A percentile compares a stretch with the other conserved stretches of the same genome.
Conservation (phyloP, 2,797 vertebrate species). For the Tauraco hartlaubi region DNA sequence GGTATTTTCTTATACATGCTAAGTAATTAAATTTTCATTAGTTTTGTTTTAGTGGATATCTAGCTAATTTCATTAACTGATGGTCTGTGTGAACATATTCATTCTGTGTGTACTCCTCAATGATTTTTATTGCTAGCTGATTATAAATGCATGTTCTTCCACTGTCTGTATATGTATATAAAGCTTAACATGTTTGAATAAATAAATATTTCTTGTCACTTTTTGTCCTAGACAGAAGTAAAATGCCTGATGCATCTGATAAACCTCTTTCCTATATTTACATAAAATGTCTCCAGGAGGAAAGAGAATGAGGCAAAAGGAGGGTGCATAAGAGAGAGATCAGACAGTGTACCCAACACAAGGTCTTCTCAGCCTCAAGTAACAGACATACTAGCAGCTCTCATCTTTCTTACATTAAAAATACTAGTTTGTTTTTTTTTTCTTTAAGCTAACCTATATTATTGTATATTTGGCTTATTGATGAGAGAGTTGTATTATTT, state of each 20-base stretch:
- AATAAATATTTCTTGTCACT: neutral
- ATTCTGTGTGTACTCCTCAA: neutral
- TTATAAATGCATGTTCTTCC: neutral
- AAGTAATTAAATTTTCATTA: neutral
- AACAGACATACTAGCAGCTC: neutral
- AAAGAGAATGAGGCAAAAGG: neutral
- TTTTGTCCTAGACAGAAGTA: neutral
- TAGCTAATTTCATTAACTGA: neutral
- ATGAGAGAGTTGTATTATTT: neutral
- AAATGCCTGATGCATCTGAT: neutral
- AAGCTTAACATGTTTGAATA: neutral
- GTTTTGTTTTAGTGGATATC: neutral
- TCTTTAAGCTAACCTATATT: neutral
- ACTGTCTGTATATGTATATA: neutral
- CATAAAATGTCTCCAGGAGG: neutral
- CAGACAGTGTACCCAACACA: neutral
- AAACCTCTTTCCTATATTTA: neutral
- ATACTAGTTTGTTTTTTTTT: neutral
- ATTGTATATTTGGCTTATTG: neutral
- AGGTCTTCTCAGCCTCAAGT: neutral
- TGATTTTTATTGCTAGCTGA: neutral
- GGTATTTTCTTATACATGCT: neutral
- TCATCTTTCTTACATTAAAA: neutral
- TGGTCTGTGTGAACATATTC: neutral
- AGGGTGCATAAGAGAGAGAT: neutral